A percentile compares a stretch with the other conserved stretches of the same genome.
Evolutionary conservation across 1,140 invertebrate species (phyloP).

Genomic region (Protaetia brevitarsis): DNA sequence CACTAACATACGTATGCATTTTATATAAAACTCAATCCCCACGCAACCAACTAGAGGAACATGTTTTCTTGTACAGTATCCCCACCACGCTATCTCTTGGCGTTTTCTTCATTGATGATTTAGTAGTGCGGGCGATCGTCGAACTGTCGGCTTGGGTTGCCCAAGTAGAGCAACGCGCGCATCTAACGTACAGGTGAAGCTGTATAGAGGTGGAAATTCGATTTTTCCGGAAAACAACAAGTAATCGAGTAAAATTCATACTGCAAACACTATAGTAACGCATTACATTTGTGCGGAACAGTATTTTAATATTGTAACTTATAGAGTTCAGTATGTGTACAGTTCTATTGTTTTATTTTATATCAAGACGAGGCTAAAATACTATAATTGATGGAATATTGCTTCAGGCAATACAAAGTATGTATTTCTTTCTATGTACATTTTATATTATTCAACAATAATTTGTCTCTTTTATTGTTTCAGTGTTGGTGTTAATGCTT

Average conservation of each 20-base stretch:
- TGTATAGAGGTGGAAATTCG: constrained; percentile 14
- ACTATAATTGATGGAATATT: constrained; percentile 12
- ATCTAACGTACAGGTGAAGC: constrained; percentile 13
- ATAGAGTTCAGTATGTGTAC: not conserved
- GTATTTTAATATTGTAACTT: not conserved
- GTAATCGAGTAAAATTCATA: not conserved
- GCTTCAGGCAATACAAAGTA: not conserved
- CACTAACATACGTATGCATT: not conserved
- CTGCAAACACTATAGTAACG: not conserved
- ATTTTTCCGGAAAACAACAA: not conserved
- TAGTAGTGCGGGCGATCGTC: constrained; percentile 21
- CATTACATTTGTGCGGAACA: not conserved
- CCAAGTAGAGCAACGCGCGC: constrained; percentile 15
- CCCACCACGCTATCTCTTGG: constrained; percentile 9
- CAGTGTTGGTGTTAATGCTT: constrained; percentile 13
- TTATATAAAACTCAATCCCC: not conserved
- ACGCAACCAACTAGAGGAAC: not conserved
- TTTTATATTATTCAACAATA: not conserved
- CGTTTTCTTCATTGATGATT: constrained; percentile 26
- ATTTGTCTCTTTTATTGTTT: not conserved
- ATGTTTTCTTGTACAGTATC: constrained; percentile 6
- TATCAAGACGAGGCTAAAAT: not conserved
- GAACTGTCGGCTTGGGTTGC: not conserved
- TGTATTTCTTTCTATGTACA: not conserved
- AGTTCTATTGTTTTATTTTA: not conserved